Base-by-base conservation (phyloP, 2,113 vertebrate species). In the Lepus europaeus region DNA sequence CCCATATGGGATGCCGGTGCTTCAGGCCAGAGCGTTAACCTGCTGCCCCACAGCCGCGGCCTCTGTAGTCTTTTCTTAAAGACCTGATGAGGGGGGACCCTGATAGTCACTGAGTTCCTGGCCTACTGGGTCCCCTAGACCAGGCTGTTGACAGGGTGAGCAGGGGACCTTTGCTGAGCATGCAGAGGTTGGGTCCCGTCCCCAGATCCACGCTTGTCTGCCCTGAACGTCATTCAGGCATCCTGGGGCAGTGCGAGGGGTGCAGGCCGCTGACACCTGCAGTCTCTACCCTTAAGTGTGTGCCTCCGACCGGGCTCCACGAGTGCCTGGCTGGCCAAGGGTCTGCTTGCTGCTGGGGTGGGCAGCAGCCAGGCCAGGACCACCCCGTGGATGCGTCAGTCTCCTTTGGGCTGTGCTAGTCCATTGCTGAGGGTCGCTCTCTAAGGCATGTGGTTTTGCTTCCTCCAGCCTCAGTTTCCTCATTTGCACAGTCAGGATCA, bases 401-500 rank as follows among this genome's bases (percentile, higher is more conserved):
- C 61, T 73, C 53, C 25, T 45, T 56, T 2, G 2, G 77, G 39
- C 29, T 29, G n/a, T 33, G 51, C 76, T 19, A 1, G 25, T 69
- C 14, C 5, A 36, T 6, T 11, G 14, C 74, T 59, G 25, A 45
- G 83, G 61, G 82, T 61, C 86, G 5, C 64, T 79, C 19, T 11
- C 84, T 23, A 8, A 77, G 77, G 16, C n/a, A 0, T 8, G 12
- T 77, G 64, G 63, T 70, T 81, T 45, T 53, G 31, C 23, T 29
- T 9, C 63, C 61, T 16, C 33, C 36, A 51, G 92, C 87, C 90
- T 91, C 61, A 27, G 63, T 53, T 49, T 77, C 77, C 63, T 51
- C 2, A 3, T 36, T 36, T 56, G 63, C 51, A 3, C 10, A 8
- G 4, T 0, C 2, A 2, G 11, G 77, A 2, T 31, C 59, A 3